Conservation (phyloP, 2,888 invertebrate genomes). For the Homarus gammarus region DNA sequence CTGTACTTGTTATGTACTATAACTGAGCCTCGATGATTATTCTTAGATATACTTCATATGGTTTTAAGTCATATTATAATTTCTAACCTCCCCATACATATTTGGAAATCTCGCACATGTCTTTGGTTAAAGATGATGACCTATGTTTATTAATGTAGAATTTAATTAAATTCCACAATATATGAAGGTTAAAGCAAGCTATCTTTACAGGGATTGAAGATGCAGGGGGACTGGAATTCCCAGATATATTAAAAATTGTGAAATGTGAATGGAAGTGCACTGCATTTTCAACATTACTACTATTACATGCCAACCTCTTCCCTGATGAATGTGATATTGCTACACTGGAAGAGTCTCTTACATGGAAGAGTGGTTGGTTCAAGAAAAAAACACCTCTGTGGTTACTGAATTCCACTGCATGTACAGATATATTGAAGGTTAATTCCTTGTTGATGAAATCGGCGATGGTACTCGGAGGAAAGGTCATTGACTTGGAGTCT, state of each 20-base stretch:
- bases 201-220: conserved; percentile 39
- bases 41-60: background rate
- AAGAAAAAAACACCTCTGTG: background rate
- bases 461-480: background rate
- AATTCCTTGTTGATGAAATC: background rate
- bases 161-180: background rate
- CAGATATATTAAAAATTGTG: background rate
- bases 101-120: background rate
- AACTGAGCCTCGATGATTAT: background rate
- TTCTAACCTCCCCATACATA: background rate
- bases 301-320: conserved; percentile 34
- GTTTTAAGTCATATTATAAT: too few relatives aligned
- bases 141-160: background rate
- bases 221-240: background rate
- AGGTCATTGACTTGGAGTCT: background rate
- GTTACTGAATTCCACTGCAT: conserved; percentile 7
- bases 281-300: background rate
- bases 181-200: background rate
- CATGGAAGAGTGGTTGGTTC: background rate
- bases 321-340: background rate
- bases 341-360: background rate
- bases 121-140: conserved; percentile 2
- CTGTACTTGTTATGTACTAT: too few relatives aligned
- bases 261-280: conserved; percentile 20
- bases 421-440: background rate